Evolutionary conservation across 1,140 invertebrate species (phyloP).

Genomic region (Cyphomyrmex costatus): DNA sequence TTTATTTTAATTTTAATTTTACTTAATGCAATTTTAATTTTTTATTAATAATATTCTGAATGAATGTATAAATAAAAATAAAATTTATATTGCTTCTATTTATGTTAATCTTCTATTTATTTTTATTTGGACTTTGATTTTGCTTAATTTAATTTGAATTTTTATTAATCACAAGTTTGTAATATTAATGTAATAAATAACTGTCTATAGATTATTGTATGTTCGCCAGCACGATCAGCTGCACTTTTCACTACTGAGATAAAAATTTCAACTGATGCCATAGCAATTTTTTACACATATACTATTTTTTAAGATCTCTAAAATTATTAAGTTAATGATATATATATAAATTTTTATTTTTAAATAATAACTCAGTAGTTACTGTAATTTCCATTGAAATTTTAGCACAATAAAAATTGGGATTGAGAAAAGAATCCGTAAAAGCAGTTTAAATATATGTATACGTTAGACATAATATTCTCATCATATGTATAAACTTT

Average conservation of each 20-base stretch:
- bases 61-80: not conserved
- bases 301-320: not conserved
- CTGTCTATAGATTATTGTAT: no score
- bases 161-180: no score
- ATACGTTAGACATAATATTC: not conserved
- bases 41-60: not conserved
- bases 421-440: not conserved
- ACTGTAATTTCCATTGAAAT: not conserved
- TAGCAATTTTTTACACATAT: not conserved
- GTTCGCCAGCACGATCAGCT: no score
- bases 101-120: not conserved
- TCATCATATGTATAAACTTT: not conserved
- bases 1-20: constrained; percentile 1
- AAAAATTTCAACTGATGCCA: not conserved
- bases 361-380: not conserved
- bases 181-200: not conserved
- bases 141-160: not conserved
- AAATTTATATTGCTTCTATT: not conserved
- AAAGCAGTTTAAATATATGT: not conserved
- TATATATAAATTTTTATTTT: not conserved
- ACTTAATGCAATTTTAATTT: not conserved
- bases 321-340: not conserved
- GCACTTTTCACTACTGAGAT: not conserved
- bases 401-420: not conserved
- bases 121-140: not conserved